Evolutionary conservation across 2,888 invertebrate genomes (phyloP), one percentile per base, ranked within the genome.

Genomic region (Galerucella calmariensis): DNA sequence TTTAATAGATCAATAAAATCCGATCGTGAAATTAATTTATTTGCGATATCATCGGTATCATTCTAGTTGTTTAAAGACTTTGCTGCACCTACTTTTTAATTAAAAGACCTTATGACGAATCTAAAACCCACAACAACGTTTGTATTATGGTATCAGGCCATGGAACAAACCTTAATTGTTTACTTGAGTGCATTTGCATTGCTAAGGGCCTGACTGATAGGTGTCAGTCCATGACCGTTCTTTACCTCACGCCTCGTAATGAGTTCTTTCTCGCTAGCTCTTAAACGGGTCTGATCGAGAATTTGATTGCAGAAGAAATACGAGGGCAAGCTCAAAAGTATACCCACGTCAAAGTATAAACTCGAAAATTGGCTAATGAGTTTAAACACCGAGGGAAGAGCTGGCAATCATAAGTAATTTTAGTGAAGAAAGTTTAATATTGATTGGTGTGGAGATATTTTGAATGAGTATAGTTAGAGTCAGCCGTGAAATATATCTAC

Each of bases 161-260:
- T 67, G 76, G 61, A 77, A 75, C 74, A 69, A 78, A 77, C 79
- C 80, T 83, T 83, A 83, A 83, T 83, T 83, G 82, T 82, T 83
- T 82, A 81, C 80, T 82, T 68, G 80, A 79, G 76, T 68, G 72
- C 82, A 84, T 84, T 84, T 84, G 84, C 84, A 84, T 84, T 84
- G 84, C 84, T 83, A 84, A 84, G 82, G 82, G 83, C 79, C 84
- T 84, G 84, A 84, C 81, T 84, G 84, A 84, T 84, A 83, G 82
- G 82, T 84, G 84, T 84, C 84, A 83, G 83, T 79, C 79, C 82
- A 82, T 83, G 82, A 81, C 79, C 80, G 79, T 78, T 75, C 79
- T 78, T 76, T 79, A 81, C 82, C 82, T 81, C 80, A 80, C 82
- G 82, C 78, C 79, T 77, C 67, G 81, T 83, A 82, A 83, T 82